Conservation (phyloP, 2,113 vertebrate genomes). For the Lophochroa leadbeateri region DNA sequence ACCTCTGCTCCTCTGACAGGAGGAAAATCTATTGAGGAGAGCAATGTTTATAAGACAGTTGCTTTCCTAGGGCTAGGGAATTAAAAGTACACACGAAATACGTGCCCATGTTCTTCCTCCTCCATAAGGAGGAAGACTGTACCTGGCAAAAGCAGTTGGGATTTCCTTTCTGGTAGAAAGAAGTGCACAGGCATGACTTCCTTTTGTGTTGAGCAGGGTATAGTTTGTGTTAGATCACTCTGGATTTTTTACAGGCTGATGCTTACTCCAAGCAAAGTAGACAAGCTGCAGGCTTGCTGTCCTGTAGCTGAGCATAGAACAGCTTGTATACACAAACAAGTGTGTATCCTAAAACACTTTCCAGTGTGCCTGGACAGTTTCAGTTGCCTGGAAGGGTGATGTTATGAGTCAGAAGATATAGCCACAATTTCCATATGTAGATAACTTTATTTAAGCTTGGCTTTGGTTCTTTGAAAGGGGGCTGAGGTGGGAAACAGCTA, state of each 20-base stretch:
- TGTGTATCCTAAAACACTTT: neutral
- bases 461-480: neutral
- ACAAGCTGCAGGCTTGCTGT: neutral
- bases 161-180: neutral
- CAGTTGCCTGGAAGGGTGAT: neutral
- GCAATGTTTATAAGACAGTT: neutral
- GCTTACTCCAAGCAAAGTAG: neutral
- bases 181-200: accelerated
- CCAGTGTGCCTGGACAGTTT: neutral
- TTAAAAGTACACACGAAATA: neutral
- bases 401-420: neutral
- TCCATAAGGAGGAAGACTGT: neutral
- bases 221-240: neutral
- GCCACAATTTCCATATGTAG: neutral
- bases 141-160: neutral
- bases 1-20: neutral
- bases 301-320: neutral
- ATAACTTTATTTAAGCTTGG: neutral
- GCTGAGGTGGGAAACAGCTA: neutral
- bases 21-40: neutral
- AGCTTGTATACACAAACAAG: neutral
- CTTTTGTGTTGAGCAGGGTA: neutral
- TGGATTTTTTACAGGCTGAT: neutral
- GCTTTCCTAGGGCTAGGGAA: neutral
- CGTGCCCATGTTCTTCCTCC: accelerated